Evolutionary conservation across 2,888 invertebrate genomes (phyloP).

Genomic region (Rhyacophila evoluta): DNA sequence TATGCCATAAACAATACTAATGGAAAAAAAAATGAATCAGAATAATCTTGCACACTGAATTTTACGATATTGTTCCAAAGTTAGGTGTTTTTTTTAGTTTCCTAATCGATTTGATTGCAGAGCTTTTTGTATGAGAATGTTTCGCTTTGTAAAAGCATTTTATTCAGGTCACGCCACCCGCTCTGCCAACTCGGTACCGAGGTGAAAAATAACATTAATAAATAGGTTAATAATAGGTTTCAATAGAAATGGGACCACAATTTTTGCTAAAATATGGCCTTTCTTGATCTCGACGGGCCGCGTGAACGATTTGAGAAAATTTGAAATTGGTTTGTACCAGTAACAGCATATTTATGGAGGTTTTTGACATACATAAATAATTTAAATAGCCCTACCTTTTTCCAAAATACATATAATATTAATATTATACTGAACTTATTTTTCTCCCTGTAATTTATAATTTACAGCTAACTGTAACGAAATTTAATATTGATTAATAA

Average conservation of each 20-base stretch:
- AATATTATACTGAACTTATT: background rate
- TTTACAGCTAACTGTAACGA: no score
- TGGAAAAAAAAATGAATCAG: background rate
- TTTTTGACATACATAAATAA: constrained; percentile 1
- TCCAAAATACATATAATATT: background rate
- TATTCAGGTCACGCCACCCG: constrained; percentile 9
- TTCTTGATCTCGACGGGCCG: background rate
- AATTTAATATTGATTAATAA: no score
- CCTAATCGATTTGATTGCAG: constrained; percentile 24
- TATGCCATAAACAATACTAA: background rate
- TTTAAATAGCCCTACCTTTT: background rate
- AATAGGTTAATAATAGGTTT: constrained; percentile 24
- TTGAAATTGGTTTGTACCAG: background rate
- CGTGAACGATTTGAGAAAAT: background rate
- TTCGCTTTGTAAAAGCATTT: constrained; percentile 24
- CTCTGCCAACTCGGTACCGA: background rate
- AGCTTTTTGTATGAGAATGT: constrained; percentile 7
- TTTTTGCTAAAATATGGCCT: constrained; percentile 21
- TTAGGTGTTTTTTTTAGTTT: constrained; percentile 4
- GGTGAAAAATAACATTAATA: constrained; percentile 24
- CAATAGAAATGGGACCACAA: background rate
- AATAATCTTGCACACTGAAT: background rate
- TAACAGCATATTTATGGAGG: constrained; percentile 5
- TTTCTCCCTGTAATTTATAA: no score
- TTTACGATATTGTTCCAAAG: background rate